Evolutionary conservation across 2,797 vertebrate genomes (phyloP), one percentile per base, ranked within the genome.

Genomic region (Sebastes diploproa): DNA sequence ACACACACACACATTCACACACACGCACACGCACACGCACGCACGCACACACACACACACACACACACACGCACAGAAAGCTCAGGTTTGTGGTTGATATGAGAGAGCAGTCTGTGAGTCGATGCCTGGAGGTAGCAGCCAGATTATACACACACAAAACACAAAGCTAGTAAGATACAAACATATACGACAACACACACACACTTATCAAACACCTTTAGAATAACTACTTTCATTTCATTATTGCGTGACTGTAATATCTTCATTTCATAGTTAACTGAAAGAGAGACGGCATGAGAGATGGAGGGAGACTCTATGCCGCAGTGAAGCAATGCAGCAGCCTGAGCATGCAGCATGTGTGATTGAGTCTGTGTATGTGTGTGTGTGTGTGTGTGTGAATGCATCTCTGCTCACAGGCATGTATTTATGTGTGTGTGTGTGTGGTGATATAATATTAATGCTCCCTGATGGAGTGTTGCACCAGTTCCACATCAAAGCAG

Each of bases 401-500:
- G 32, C 60, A 76, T 83, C 29, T 23, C 29, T 23, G 64, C 75
- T 83, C 69, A 25, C 1, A 63, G 73, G 74, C 75, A 34, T 72
- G 32, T 72, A 78, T 72, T 62, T n/a, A 12, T 50, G 14, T 68
- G 46, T 54, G 50, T 67, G 75, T 69, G 68, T 10, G 42, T 67
- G 68, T 10, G 42, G 22, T 80, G 72, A 87, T 92, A 76, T 89
- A 93, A 91, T 93, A 94, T 93, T 87, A 87, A 93, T 89, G 85
- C 78, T 88, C 82, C 83, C 86, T 88, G 83, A 90, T 92, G 88
- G 83, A 91, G 82, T 82, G 83, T 90, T 88, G 86, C 88, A 91
- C 77, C 84, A 91, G 83, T 91, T 91, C 80, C 88, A 90, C 89
- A 93, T 93, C 88, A 94, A 92, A 93, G 89, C 76, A 5, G 75